Base-by-base conservation (phyloP, 2,888 invertebrate genomes). In the Megamerina dolium region DNA sequence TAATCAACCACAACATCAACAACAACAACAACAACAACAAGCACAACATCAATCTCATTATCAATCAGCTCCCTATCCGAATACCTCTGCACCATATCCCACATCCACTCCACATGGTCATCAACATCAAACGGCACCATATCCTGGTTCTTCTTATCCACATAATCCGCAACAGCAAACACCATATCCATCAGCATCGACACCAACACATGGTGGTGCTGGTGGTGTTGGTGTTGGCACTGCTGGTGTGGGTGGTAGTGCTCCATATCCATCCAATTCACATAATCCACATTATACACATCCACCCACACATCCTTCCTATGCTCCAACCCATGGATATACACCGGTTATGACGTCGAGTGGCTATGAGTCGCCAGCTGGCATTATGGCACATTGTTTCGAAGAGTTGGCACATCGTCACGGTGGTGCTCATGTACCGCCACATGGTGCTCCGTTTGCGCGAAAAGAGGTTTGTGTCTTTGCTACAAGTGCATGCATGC, bases 381-480 rank as follows among this genome's bases (percentile, higher is more conserved):
- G 52, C 34, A 54, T 57, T 51, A 59, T 60, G 43, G 62, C 61
- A 36, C 54, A 59, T 37, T 64, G 62, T 44, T 62, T 61, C 41
- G 55, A 56, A 39, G 61, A 64, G 54, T 57, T 63, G 58, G 56
- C 54, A 49, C 57, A 58, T 51, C 59, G 52, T 19, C 58, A 60
- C 43, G 59, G 57, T 17, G n/a, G n/a, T n/a, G n/a, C n/a, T n/a
- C 49, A 55, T 35, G 47, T 50, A 21, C 48, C 52, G 9, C 46
- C 47, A 14, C 41, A 55, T 13, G 33, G 17, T 17, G 52, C 51
- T 57, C 47, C 45, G 48, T 46, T 55, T 54, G 55, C 54, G 49
- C 57, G 54, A 40, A 64, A 56, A 60, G 65, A 66, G 66, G 66
- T 69, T 67, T 61, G 67, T 68, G 55, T 56, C 50, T 34, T 49